phyloP scores from a whole-genome alignment of 2,797 vertebrate species.

The Cottoperca gobio region DNA sequence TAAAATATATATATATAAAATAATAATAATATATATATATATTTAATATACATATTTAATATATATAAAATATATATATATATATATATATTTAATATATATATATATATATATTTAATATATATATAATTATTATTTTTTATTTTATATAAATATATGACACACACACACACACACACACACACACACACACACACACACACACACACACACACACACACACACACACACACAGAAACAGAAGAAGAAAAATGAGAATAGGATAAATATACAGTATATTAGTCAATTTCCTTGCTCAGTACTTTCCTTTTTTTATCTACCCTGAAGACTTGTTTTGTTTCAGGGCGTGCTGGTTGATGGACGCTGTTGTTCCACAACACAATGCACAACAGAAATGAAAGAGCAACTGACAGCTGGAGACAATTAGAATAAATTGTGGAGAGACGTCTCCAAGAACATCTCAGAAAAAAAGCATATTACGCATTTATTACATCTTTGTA shows the following conservation, averaged over 20 bases:
- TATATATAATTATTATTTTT: no score
- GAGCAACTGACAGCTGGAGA: slow-evolving; percentile 26
- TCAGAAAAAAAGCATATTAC: not conserved
- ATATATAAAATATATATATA: no score
- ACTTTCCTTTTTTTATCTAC: not conserved
- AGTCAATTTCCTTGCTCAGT: not conserved
- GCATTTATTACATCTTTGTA: not conserved
- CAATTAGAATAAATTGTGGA: not conserved
- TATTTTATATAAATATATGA: no score
- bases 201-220: no score
- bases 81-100: no score
- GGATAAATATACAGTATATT: not conserved
- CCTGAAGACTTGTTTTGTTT: not conserved
- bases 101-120: no score
- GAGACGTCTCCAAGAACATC: not conserved
- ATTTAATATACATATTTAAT: no score
- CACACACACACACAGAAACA: no score
- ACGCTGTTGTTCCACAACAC: not conserved
- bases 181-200: no score
- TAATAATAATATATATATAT: no score
- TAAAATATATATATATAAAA: no score
- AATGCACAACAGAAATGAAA: not conserved
- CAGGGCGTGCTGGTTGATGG: not conserved
- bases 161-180: no score
- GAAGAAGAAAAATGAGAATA: not conserved